These are phyloP conservation scores for Cyaniris semiargus DNA, from an alignment of 2,888 invertebrate genomes.

Conservation along the genomic window DNA sequence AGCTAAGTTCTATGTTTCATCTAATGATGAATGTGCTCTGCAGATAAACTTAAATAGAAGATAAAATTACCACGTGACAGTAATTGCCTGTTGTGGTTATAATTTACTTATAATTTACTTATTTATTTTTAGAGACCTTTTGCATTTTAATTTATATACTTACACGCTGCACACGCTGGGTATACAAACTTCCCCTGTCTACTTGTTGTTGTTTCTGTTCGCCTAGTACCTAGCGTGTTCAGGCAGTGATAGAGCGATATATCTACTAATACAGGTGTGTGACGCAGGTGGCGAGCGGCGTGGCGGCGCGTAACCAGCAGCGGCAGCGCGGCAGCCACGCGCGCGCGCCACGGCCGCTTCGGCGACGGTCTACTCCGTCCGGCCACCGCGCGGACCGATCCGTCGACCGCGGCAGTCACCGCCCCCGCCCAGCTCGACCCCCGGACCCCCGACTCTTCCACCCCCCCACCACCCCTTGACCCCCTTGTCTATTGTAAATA, in stretches of 20 bases:
- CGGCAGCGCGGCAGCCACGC: conserved; percentile 43
- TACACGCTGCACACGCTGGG: not conserved
- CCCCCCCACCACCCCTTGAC: conserved; percentile 45
- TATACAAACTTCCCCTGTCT: not conserved
- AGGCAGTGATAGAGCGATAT: too few relatives aligned
- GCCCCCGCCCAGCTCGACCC: conserved; percentile 42
- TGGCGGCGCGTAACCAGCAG: conserved; percentile 66
- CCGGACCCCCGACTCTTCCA: conserved; percentile 45
- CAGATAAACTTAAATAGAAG: not conserved
- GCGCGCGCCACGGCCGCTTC: conserved; percentile 53
- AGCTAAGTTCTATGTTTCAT: not conserved
- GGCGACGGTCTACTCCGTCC: conserved; percentile 57
- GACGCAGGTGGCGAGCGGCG: conserved; percentile 77
- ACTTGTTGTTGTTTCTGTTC: not conserved
- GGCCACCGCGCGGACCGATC: conserved; percentile 58
- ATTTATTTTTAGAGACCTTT: not conserved
- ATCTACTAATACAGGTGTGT: not conserved
- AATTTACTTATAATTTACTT: too few relatives aligned
- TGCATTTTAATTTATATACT: not conserved
- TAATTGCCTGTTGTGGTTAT: not conserved
- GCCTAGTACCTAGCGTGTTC: too few relatives aligned
- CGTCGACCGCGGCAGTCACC: conserved; percentile 64
- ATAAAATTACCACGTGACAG: not conserved
- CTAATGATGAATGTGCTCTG: not conserved
- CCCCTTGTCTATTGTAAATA: conserved; percentile 76